Evolutionary conservation across 2,797 vertebrate species (phyloP), one percentile per base, ranked within the genome.

Genomic region (Halcyon chelicuti): DNA sequence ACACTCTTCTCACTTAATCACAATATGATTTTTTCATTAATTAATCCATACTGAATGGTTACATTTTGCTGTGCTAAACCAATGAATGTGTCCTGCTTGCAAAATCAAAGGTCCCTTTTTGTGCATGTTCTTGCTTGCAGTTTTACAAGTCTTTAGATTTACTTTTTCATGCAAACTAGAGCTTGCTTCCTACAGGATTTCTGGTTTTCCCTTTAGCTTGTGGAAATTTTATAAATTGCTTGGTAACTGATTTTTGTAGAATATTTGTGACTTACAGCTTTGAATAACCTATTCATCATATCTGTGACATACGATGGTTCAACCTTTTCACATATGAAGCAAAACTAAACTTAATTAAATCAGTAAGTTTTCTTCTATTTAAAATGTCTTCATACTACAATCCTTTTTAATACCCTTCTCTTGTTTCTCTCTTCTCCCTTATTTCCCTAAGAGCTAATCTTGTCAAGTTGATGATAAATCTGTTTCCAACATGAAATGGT

Each of bases 141-240:
- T 96, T 97, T 94, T 92, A 87, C 77, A 88, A 94, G 86, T 94
- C 83, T 90, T 83, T 88, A 96, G 82, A 73, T 97, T 52, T 93
- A 82, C 75, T 96, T 94, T 92, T 91, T 94, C 95, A 90, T 96
- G 60, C 71, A 73, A 75, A 96, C 83, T 96, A 94, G 95, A 97
- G 97, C 98, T 98, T 98, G 97, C 97, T 98, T 98, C 97, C 97
- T 98, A 96, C 95, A 98, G 96, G 87, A 97, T 98, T 98, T 98
- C 95, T 97, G 68, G 61, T 93, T 96, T 49, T 23, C 37, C 22
- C 37, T 80, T 81, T 81, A 81, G 42, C 47, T 78, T 81, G 44
- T 91, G 26, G 52, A 76, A 81, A 49, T 79, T 96, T 95, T 72
- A 14, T 55, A 54, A 86, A 85, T 89, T 87, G 21, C 35, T 74